A percentile compares a stretch with the other conserved stretches of the same genome.
Evolutionary conservation across 2,888 invertebrate genomes (phyloP).

Genomic region (Rhimphoctona megacephalus): DNA sequence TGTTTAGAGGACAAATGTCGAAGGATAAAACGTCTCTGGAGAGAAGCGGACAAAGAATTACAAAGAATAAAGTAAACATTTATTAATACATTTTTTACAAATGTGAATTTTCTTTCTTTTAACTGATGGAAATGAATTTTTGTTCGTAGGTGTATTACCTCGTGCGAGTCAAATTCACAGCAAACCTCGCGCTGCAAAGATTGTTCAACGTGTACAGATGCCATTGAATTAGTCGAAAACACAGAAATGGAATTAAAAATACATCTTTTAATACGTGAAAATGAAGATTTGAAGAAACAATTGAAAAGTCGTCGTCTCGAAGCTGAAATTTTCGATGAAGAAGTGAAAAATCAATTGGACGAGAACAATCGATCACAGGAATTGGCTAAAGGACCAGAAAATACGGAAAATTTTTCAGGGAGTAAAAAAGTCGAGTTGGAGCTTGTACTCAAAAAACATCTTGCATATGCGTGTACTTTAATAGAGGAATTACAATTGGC

Average conservation of each 20-base stretch:
- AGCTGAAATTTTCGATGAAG: constrained; percentile 76
- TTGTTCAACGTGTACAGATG: constrained; percentile 44
- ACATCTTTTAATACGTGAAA: constrained; percentile 69
- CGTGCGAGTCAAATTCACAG: constrained; percentile 25
- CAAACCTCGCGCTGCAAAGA: constrained; percentile 40
- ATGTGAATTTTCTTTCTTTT: not conserved
- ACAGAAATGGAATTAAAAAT: constrained; percentile 65
- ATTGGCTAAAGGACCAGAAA: constrained; percentile 54
- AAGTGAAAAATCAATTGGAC: constrained; percentile 72
- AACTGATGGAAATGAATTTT: not conserved
- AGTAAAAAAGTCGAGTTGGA: constrained; percentile 71
- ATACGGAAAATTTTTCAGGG: constrained; percentile 59
- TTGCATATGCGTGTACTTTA: constrained; percentile 61
- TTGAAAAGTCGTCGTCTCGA: constrained; percentile 75
- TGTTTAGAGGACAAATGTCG: constrained; percentile 72
- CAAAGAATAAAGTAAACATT: constrained; percentile 73
- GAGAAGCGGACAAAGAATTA: constrained; percentile 72
- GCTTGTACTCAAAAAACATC: constrained; percentile 66
- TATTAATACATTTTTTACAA: not conserved
- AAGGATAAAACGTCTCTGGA: constrained; percentile 70
- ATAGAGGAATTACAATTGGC: constrained; percentile 70
- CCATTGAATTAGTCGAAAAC: constrained; percentile 29
- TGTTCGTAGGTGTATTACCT: constrained; percentile 30
- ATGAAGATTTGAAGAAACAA: constrained; percentile 75
- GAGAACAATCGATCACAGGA: constrained; percentile 53